A percentile compares a stretch with the other conserved stretches of the same genome.
Evolutionary conservation across 2,888 invertebrate genomes (phyloP).

Genomic region (Hirudinaria manillensis): DNA sequence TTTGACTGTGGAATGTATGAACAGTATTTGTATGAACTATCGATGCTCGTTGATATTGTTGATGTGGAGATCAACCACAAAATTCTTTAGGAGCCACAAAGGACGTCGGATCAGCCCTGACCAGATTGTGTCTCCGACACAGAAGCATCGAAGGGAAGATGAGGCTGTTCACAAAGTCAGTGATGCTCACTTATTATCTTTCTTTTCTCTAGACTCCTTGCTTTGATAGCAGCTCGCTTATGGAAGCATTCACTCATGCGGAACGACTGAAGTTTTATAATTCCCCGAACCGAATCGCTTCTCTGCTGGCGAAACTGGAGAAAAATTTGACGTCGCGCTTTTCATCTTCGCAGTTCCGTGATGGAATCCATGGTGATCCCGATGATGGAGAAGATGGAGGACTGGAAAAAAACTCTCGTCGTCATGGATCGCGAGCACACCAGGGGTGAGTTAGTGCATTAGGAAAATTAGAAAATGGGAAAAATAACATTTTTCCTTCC

Average conservation of each 20-base stretch:
- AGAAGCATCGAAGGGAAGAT: constrained; percentile 88
- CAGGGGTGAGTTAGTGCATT: constrained; percentile 61
- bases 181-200: not conserved
- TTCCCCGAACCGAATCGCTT: too few species aligned
- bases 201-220: not conserved
- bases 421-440: constrained; percentile 81
- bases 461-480: not conserved
- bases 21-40: not conserved
- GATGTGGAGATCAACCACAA: not conserved
- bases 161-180: constrained; percentile 73
- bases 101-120: constrained; percentile 92
- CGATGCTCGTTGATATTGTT: not conserved
- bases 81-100: constrained; percentile 72
- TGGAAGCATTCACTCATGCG: too few species aligned
- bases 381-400: constrained; percentile 61
- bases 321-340: not conserved
- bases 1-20: too few species aligned
- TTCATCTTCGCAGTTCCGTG: constrained; percentile 32
- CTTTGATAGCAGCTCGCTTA: too few species aligned
- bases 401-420: constrained; percentile 77
- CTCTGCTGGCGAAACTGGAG: too few species aligned
- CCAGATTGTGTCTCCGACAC: constrained; percentile 88
- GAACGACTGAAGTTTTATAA: too few species aligned
- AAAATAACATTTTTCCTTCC: not conserved
- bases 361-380: constrained; percentile 38